Conservation (phyloP, 2,113 vertebrate genomes). For the Caloenas nicobarica region DNA sequence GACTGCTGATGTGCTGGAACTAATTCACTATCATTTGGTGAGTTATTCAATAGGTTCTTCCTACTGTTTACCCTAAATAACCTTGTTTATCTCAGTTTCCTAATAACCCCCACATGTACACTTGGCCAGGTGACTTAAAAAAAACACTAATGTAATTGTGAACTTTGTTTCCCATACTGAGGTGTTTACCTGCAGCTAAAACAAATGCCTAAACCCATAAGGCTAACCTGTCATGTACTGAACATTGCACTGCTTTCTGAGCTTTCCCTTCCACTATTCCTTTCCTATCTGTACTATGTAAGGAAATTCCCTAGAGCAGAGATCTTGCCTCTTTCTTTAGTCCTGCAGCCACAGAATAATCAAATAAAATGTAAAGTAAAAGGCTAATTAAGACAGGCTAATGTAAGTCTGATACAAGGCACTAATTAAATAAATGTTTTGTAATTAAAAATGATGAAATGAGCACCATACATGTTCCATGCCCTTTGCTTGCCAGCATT, state of each 20-base stretch:
- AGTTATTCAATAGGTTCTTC: background rate
- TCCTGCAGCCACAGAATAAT: background rate
- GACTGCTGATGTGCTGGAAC: background rate
- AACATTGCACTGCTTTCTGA: background rate
- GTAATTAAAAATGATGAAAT: background rate
- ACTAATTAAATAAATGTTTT: background rate
- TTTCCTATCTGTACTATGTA: background rate
- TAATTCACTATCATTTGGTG: background rate
- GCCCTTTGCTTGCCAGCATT: background rate
- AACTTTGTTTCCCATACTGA: slow-evolving; percentile 3
- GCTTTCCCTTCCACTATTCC: background rate
- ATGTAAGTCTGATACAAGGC: background rate
- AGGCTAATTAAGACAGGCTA: background rate
- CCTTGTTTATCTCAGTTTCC: slow-evolving; percentile 10
- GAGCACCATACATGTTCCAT: rapidly evolving
- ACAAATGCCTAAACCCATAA: background rate
- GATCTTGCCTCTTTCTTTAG: background rate
- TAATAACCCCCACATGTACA: background rate
- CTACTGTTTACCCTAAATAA: slow-evolving; percentile 30
- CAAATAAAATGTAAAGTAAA: background rate
- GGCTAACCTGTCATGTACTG: background rate
- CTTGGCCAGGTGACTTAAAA: background rate
- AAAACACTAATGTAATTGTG: background rate
- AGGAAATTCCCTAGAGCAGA: background rate
- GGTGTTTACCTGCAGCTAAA: slow-evolving; percentile 11